These are phyloP conservation scores for Wiebesia pumilae DNA, from an alignment of 1,140 invertebrate genomes.

Conservation along the genomic window DNA sequence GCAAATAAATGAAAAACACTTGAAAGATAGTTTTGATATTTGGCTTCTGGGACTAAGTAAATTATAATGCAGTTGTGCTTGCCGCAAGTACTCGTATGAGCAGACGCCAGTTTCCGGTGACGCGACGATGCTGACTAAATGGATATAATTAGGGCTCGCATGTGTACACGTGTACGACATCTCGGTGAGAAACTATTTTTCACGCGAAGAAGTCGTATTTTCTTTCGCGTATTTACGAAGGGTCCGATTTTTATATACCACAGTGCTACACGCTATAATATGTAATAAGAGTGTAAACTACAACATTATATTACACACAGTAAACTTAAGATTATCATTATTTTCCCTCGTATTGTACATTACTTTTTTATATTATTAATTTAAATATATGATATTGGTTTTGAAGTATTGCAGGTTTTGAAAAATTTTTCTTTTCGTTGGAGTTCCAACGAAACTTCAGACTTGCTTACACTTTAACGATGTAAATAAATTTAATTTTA, in stretches of 20 bases:
- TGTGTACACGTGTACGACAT: not conserved
- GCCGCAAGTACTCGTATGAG: not conserved
- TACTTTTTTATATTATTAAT: too few relatives aligned
- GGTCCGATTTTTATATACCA: not conserved
- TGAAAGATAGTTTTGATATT: not conserved
- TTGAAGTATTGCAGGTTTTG: too few relatives aligned
- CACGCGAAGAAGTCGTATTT: not conserved
- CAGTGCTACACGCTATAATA: too few relatives aligned
- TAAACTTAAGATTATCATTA: too few relatives aligned
- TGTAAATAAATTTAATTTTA: too few relatives aligned
- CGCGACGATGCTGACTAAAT: constrained; percentile 15
- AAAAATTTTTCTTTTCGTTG: too few relatives aligned
- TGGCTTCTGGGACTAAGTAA: not conserved
- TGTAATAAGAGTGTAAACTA: too few relatives aligned
- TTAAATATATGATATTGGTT: too few relatives aligned
- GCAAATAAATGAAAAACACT: not conserved
- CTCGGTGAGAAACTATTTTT: not conserved
- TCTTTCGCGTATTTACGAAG: not conserved
- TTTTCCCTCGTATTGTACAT: too few relatives aligned
- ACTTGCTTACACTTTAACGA: too few relatives aligned
- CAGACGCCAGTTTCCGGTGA: constrained; percentile 22
- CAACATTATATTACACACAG: too few relatives aligned
- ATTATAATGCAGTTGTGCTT: not conserved
- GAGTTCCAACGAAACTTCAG: too few relatives aligned
- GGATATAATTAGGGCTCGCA: constrained; percentile 17